phyloP scores from a whole-genome alignment of 2,113 vertebrate genomes.

The Sclerurus mexicanus region DNA sequence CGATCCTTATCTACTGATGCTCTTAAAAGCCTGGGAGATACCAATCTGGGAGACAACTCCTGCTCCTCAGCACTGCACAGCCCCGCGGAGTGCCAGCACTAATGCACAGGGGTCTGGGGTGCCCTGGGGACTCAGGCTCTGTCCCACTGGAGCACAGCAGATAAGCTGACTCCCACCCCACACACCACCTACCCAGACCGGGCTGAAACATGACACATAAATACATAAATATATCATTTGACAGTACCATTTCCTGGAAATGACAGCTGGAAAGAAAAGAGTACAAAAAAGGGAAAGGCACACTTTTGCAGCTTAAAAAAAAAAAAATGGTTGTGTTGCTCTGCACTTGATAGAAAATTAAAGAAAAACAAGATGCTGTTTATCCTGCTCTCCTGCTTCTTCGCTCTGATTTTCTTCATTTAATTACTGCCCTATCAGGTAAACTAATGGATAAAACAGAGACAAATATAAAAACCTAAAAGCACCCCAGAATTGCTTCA shows the following conservation, averaged over 20 bases:
- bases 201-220: background rate
- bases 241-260: background rate
- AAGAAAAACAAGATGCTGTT: background rate
- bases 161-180: background rate
- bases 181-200: accelerated
- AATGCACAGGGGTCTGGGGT: accelerated
- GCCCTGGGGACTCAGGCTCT: background rate
- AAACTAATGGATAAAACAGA: background rate
- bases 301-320: background rate
- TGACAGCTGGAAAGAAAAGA: background rate
- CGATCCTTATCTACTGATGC: background rate
- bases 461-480: background rate
- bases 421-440: background rate
- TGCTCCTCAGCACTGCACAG: background rate
- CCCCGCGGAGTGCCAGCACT: background rate
- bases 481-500: background rate
- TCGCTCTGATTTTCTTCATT: background rate
- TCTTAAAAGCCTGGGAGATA: background rate
- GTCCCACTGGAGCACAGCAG: accelerated
- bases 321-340: background rate
- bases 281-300: background rate
- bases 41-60: background rate
- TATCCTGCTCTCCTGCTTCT: background rate
- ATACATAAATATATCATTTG: background rate
- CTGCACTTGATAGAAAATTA: background rate